Evolutionary conservation across 2,888 invertebrate species (phyloP).

Genomic region (Dyspetes luteomarginatus): DNA sequence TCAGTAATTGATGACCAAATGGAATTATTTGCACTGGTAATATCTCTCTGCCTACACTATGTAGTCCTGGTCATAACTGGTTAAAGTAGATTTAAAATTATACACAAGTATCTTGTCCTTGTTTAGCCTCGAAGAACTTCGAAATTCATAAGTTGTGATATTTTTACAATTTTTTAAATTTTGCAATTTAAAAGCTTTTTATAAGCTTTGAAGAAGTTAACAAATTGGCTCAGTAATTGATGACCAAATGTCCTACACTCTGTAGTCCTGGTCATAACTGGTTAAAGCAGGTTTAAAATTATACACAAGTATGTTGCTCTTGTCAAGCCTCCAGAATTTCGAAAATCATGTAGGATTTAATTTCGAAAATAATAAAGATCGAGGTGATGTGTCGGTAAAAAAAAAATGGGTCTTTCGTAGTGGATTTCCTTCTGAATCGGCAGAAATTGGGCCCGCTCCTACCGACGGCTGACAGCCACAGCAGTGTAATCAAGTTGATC

Average conservation of each 20-base stretch:
- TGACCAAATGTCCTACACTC: constrained; percentile 9
- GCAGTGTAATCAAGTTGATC: constrained; percentile 36
- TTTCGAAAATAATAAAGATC: too few relatives aligned
- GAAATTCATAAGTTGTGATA: background rate
- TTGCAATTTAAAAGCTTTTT: too few relatives aligned
- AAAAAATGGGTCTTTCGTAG: background rate
- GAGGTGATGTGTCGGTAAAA: background rate
- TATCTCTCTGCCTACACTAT: constrained; percentile 25
- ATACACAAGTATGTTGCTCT: background rate
- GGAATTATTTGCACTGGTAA: too few relatives aligned
- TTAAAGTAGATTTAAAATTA: background rate
- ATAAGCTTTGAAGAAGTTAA: too few relatives aligned
- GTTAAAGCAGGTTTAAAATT: background rate
- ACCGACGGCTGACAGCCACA: constrained; percentile 55
- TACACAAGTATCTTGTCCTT: background rate
- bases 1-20: too few relatives aligned
- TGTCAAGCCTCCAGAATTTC: background rate
- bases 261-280: background rate
- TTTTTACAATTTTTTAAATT: too few relatives aligned
- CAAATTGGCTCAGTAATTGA: too few relatives aligned
- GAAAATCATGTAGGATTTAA: too few relatives aligned
- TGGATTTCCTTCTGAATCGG: constrained; percentile 53
- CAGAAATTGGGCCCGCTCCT: constrained; percentile 50
- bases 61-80: background rate
- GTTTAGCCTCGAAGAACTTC: background rate